Percentiles rank a stretch among this genome's conserved stretches.
phyloP scores from a whole-genome alignment of 2,113 vertebrate species.

The Seriola quinqueradiata region DNA sequence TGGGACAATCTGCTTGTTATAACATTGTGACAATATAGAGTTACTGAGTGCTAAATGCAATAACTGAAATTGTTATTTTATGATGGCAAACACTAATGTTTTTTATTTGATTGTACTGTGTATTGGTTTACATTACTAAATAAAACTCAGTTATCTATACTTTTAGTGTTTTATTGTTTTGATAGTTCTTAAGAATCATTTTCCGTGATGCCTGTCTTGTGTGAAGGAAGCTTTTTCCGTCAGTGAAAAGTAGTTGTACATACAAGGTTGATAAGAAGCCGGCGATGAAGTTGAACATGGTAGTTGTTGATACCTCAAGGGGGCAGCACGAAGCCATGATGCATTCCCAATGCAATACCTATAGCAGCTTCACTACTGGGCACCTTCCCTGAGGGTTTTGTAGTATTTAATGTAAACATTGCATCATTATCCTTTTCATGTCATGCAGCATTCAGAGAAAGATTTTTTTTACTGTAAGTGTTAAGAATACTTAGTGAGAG shows the following conservation, averaged over 20 bases:
- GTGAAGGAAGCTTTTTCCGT: background rate
- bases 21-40: slow-evolving; percentile 42
- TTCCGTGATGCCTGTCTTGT: background rate
- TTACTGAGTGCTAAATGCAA: slow-evolving; percentile 73
- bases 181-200: background rate
- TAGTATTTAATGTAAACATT: background rate
- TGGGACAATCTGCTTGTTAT: slow-evolving; percentile 71
- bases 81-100: slow-evolving; percentile 39
- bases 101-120: slow-evolving; percentile 66
- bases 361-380: background rate
- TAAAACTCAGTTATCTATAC: slow-evolving; percentile 47
- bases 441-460: background rate
- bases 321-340: slow-evolving; percentile 43
- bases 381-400: background rate
- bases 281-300: background rate
- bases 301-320: slow-evolving; percentile 30
- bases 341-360: background rate
- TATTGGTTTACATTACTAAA: slow-evolving; percentile 71
- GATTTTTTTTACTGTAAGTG: background rate
- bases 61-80: slow-evolving; percentile 64
- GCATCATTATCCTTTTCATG: background rate
- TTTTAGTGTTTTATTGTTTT: slow-evolving; percentile 13
- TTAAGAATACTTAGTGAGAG: background rate
- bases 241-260: background rate
- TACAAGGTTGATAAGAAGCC: background rate